Evolutionary conservation across 2,888 invertebrate species (phyloP), one percentile per base, ranked within the genome.

Genomic region (Acrobasis suavella): DNA sequence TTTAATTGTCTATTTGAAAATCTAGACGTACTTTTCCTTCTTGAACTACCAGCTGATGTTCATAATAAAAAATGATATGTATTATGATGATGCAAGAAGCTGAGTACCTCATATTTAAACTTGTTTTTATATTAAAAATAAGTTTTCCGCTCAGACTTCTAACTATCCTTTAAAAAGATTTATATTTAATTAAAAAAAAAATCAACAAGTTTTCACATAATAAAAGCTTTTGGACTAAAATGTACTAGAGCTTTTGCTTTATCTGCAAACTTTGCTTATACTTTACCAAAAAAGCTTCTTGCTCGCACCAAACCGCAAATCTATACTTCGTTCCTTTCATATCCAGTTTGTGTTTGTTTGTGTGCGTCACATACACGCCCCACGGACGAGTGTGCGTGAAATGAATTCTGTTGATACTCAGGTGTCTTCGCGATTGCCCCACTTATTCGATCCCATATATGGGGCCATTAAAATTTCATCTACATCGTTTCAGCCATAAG

Each of bases 311-410:
- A 70, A 72, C 79, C 78, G 82, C 82, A 79, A 86, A 87, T 86
- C 81, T 83, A 83, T 87, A 81, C 85, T 87, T 84, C 84, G 86
- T 84, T 83, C 80, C 87, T 85, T 84, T 87, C 87, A 82, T 83
- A 86, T 85, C 88, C 84, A 86, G 87, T 88, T 87, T 55, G 85
- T 80, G 78, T 76, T 65, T 62, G 67, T 66, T 64, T 64, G 69
- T 58, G 64, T 50, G 46, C 50, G 54, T 62, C 38, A 52, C 52
- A 22, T n/a, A 46, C 17, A 14, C 16, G 38, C 12, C 14, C 59
- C n/a, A n/a, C 17, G 66, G 51, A 51, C 22, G 52, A 63, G 66
- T 67, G 69, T 71, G 74, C 64, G 67, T 71, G 71, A 67, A 71
- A 72, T 72, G 64, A 73, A 70, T 76, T 73, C 67, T 62, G 69